Percentiles rank a stretch among this genome's conserved stretches.
phyloP scores from a whole-genome alignment of 2,888 invertebrate species.

The Drosophila robusta region DNA sequence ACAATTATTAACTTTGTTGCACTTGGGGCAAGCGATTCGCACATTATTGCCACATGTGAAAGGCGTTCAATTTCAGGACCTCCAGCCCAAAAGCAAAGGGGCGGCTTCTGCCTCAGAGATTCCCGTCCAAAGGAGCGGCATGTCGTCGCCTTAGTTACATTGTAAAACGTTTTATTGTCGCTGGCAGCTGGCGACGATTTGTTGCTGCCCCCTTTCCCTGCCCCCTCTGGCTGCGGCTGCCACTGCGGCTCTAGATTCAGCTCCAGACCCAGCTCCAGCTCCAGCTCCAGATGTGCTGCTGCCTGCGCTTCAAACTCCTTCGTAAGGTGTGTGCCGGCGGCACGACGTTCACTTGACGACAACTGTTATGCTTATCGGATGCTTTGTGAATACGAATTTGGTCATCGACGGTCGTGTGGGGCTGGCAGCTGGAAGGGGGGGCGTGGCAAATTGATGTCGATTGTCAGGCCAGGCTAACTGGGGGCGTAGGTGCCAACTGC shows the following conservation, averaged over 20 bases:
- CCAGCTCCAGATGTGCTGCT: slow-evolving; percentile 12
- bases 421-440: slow-evolving; percentile 1
- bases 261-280: slow-evolving; percentile 14
- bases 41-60: slow-evolving; percentile 71
- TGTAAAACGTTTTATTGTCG: slow-evolving; percentile 78
- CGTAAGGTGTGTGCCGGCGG: slow-evolving; percentile 57
- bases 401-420: slow-evolving; percentile 36
- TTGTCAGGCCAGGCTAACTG: slow-evolving; percentile 59
- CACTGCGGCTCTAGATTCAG: neutral
- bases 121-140: slow-evolving; percentile 28
- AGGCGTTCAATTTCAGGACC: slow-evolving; percentile 16
- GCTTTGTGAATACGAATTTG: slow-evolving; percentile 78
- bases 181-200: slow-evolving; percentile 75
- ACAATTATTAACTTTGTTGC: slow-evolving; percentile 57
- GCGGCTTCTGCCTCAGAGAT: neutral
- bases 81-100: slow-evolving; percentile 1
- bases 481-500: slow-evolving; percentile 68
- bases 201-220: slow-evolving; percentile 47
- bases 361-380: slow-evolving; percentile 80
- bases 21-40: slow-evolving; percentile 50
- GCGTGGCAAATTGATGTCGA: slow-evolving; percentile 68
- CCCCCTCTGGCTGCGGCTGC: neutral
- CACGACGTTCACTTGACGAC: slow-evolving; percentile 70
- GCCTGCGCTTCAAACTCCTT: slow-evolving; percentile 1
- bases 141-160: slow-evolving; percentile 76